Evolutionary conservation across 2,888 invertebrate species (phyloP), one percentile per base, ranked within the genome.

Genomic region (Drosophila lacicola): DNA sequence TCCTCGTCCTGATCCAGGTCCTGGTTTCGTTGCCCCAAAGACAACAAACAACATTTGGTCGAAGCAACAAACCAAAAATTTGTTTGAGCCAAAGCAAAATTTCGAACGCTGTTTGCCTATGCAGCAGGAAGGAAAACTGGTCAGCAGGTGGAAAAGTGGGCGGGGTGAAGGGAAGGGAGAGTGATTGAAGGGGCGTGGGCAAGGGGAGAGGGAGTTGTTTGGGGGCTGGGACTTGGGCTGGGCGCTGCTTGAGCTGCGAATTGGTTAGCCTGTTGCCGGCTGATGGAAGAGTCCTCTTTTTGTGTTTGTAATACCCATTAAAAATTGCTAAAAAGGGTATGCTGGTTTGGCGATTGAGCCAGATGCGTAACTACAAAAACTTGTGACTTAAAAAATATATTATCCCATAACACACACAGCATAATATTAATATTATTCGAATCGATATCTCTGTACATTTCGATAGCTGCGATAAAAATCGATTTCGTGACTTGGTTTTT

Each of bases 71-170:
- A 78, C 79, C 74, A 72, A 85, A 83, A 88, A 82, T 68, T 82
- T 88, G 82, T 88, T 83, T 85, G 88, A 80, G 74, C 71, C 80
- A 82, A 76, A 70, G 88, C 78, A 62, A 81, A 66, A 79, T 51
- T 44, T 64, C 78, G 74, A 68, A 61, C 70, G 57, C 36, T 58
- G 55, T 69, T 70, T 78, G 57, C 54, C 44, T 37, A 53, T 70
- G 50, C 57, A 51, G 36, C 11, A 55, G 39, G 34, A 19, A 45
- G 60, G 17, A 34, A 58, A 57, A 49, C 36, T 29, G 42, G 36
- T 41, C 25, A 41, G 33, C 34, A 39, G 53, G 11, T 42, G 41
- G 3, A n/a, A n/a, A 37, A 39, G 8, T 2, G 37, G n/a, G 8
- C 0, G 37, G n/a, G 13, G 37, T 1, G 6, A 0, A 4, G n/a